Base-by-base conservation (phyloP, 2,888 invertebrate species). In the Hirtodrosophila cameraria region DNA sequence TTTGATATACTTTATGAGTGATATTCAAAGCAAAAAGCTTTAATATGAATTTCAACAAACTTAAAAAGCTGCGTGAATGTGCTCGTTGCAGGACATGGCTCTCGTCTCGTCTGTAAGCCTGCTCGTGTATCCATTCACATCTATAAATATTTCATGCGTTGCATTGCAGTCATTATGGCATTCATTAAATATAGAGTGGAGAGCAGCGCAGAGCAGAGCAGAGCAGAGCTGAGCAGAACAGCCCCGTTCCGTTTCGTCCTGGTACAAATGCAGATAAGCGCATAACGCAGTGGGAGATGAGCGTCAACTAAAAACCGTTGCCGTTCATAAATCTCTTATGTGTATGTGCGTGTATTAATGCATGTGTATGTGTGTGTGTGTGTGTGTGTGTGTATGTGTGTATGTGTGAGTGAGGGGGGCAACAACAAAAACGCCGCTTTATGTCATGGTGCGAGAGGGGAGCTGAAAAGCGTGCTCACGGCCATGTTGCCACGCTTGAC, bases 111-210 rank as follows among this genome's bases (percentile, higher is more conserved):
- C 23, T 11, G 20, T n/a, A 27, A 7, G 39, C 25, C 50, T 68
- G 54, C 18, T 9, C 55, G 49, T n/a, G n/a, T 50, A 63, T 75
- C 75, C 70, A 71, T 71, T 69, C 70, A 69, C 63, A 83, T 77
- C 75, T 81, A 82, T 86, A 82, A 82, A 82, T 82, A 85, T 85
- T 86, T 85, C 61, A 82, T 85, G 82, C 75, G 76, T 85, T 86
- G 87, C 81, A 84, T 65, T 86, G 81, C 81, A 82, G 86, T 86
- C 81, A 86, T 82, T 86, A 86, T 85, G 86, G 85, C 80, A 82
- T 86, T 86, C 81, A 85, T 86, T 86, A 82, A 85, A 86, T 79
- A 82, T 75, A 69, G 63, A 82, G 74, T 79, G 64, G 55, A 77
- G 64, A 63, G 57, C 77, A 64, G 42, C 12, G 39, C 52, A 36